These are phyloP conservation scores for Gavia stellata DNA, from an alignment of 2,113 vertebrate species.

Conservation along the genomic window DNA sequence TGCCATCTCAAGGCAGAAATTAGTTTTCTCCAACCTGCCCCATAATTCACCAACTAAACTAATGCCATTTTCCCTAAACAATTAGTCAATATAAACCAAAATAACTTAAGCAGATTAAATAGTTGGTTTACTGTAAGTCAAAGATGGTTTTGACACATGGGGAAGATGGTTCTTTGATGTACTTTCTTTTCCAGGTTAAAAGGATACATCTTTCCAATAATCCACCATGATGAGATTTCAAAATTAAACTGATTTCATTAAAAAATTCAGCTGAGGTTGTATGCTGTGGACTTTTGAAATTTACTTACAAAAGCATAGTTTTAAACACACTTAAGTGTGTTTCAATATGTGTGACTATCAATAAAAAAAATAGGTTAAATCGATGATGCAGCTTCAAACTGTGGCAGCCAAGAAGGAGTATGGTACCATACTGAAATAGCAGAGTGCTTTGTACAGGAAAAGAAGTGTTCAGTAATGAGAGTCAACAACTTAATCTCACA, in stretches of 20 bases:
- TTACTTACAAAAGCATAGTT: not conserved
- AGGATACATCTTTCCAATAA: not conserved
- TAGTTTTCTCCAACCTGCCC: not conserved
- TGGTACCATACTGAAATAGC: not conserved
- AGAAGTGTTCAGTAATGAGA: not conserved
- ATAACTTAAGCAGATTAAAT: not conserved
- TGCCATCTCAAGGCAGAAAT: not conserved
- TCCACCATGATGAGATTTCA: not conserved
- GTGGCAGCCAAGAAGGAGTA: not conserved
- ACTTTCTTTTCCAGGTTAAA: not conserved
- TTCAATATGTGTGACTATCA: not conserved
- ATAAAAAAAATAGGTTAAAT: not conserved
- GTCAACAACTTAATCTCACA: not conserved
- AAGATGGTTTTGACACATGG: not conserved
- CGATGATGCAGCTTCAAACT: not conserved
- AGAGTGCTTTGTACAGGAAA: not conserved
- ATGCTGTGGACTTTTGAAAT: not conserved
- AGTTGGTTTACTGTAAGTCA: not conserved
- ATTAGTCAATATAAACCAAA: not conserved
- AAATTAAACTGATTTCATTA: not conserved
- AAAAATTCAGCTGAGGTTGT: not conserved
- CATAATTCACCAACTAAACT: not conserved
- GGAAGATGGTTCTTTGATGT: not conserved
- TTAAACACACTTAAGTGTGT: not conserved
- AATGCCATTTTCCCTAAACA: not conserved